phyloP scores from a whole-genome alignment of 2,113 vertebrate species.

The Nansenia antarctica region DNA sequence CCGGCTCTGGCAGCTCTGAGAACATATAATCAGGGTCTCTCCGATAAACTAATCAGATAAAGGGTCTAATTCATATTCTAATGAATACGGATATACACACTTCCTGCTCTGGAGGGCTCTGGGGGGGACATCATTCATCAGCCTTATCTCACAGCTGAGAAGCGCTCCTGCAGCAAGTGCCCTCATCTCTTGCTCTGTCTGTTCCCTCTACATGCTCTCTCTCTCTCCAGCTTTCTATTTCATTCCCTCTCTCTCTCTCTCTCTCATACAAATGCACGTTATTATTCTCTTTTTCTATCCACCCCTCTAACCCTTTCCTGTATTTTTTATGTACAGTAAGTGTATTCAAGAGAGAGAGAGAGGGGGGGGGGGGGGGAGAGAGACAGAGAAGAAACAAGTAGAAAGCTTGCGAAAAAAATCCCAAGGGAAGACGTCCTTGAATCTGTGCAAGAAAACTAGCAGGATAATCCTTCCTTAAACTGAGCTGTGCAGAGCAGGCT shows the following conservation, averaged over 20 bases:
- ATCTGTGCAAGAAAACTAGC: not conserved
- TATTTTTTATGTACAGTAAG: not conserved
- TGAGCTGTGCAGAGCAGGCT: not conserved
- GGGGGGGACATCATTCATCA: conserved; percentile 61
- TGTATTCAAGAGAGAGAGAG: not conserved
- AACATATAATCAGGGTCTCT: conserved; percentile 50
- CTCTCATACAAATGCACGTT: too few relatives aligned
- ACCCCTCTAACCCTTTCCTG: not conserved
- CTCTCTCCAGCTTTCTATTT: not conserved
- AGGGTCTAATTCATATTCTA: conserved; percentile 72
- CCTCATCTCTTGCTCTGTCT: conserved; percentile 24
- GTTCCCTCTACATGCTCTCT: not conserved
- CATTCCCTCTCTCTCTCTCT: not conserved
- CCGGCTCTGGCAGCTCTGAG: conserved; percentile 22
- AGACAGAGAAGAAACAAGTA: not conserved
- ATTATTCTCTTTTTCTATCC: not conserved
- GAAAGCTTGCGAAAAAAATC: not conserved
- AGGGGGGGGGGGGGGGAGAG: not conserved
- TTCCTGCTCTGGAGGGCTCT: conserved; percentile 60
- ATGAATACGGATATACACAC: conserved; percentile 72
- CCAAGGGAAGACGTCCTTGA: not conserved
- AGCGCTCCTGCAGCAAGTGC: conserved; percentile 34
- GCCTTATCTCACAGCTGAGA: conserved; percentile 61
- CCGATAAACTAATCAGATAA: conserved; percentile 66
- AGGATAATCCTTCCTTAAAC: conserved; percentile 10